phyloP scores from a whole-genome alignment of 2,888 invertebrate species.

The Megastigmus dorsalis region DNA sequence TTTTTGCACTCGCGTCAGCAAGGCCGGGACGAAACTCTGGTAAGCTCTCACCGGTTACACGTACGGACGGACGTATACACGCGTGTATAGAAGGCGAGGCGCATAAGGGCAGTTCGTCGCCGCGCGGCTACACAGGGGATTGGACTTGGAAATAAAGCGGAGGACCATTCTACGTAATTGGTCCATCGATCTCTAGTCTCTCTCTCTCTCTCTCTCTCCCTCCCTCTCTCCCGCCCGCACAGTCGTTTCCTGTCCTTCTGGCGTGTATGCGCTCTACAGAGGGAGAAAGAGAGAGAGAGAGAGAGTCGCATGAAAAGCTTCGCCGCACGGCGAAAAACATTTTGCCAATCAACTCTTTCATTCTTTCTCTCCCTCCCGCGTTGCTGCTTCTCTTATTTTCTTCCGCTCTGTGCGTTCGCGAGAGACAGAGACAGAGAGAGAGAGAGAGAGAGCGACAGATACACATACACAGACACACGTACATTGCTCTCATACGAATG shows the following conservation, averaged over 20 bases:
- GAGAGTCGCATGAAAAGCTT: background rate
- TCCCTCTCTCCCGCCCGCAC: background rate
- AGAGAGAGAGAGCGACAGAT: background rate
- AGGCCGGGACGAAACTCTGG: too few species aligned
- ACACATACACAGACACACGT: background rate
- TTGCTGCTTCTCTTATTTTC: background rate
- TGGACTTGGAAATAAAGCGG: conserved; percentile 46
- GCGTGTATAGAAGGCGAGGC: too few species aligned
- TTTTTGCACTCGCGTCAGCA: too few species aligned
- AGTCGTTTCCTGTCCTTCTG: background rate
- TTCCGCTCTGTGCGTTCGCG: background rate
- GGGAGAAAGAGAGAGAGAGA: too few species aligned
- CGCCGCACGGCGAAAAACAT: conserved; percentile 10
- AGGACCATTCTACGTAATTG: conserved; percentile 47
- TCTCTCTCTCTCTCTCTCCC: background rate
- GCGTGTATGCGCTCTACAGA: too few species aligned
- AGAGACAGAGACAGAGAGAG: conserved; percentile 3
- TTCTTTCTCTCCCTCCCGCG: background rate
- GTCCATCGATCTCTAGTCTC: conserved; percentile 46
- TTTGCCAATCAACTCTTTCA: conserved; percentile 27
- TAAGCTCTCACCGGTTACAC: too few species aligned
- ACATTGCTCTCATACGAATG: too few species aligned
- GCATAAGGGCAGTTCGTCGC: too few species aligned
- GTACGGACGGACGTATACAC: too few species aligned
- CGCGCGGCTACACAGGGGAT: too few species aligned